These are phyloP conservation scores for Chrysodeixis includens DNA, from an alignment of 2,888 invertebrate genomes.

Conservation along the genomic window DNA sequence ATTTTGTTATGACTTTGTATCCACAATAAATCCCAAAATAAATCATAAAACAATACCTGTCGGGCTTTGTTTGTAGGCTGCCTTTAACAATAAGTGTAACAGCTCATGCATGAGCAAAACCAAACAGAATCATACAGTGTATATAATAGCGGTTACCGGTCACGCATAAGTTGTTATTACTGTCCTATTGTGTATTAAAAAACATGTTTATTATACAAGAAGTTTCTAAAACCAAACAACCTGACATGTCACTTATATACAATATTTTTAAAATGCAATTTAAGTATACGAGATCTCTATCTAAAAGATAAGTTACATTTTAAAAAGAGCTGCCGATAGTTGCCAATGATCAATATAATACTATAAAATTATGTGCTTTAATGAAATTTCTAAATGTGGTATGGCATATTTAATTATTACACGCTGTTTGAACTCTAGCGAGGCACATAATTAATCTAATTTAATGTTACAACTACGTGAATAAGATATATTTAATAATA, in stretches of 20 bases:
- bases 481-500: slow-evolving; percentile 47
- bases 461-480: slow-evolving; percentile 31
- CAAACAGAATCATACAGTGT: neutral
- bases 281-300: slow-evolving; percentile 54
- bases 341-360: slow-evolving; percentile 26
- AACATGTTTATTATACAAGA: no score
- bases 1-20: no score
- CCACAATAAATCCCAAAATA: no score
- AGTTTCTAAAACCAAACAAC: neutral
- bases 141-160: neutral
- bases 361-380: slow-evolving; percentile 40
- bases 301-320: slow-evolving; percentile 21
- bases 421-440: slow-evolving; percentile 28
- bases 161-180: neutral
- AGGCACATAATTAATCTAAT: slow-evolving; percentile 27
- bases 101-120: no score
- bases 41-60: no score
- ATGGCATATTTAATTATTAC: slow-evolving; percentile 49
- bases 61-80: no score
- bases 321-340: slow-evolving; percentile 34
- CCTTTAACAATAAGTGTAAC: no score
- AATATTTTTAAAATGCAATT: slow-evolving; percentile 24
- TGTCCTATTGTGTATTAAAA: neutral
- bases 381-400: slow-evolving; percentile 49
- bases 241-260: slow-evolving; percentile 9